These are phyloP conservation scores for Amyelois transitella DNA, from an alignment of 1,140 invertebrate species.

Conservation along the genomic window DNA sequence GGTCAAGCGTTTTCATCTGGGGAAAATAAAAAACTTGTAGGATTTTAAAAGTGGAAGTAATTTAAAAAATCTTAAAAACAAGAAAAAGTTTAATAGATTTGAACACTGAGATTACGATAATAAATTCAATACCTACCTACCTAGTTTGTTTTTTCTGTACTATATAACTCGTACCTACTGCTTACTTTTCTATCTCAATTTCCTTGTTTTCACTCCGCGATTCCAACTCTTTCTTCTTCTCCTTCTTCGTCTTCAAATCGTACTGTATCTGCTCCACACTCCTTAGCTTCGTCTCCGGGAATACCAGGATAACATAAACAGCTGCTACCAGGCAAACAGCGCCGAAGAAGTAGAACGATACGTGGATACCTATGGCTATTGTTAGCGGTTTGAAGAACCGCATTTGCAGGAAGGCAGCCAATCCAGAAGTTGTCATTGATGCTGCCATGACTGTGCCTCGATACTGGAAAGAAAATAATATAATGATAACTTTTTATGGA, in stretches of 20 bases:
- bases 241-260: slow-evolving; percentile 36
- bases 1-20: too few relatives aligned
- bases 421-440: slow-evolving; percentile 39
- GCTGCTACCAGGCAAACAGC: slow-evolving; percentile 34
- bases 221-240: slow-evolving; percentile 15
- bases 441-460: slow-evolving; percentile 51
- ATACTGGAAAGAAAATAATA: slow-evolving; percentile 44
- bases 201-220: not conserved
- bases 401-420: slow-evolving; percentile 44
- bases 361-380: slow-evolving; percentile 39
- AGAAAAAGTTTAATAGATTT: too few relatives aligned
- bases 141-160: not conserved
- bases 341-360: slow-evolving; percentile 56
- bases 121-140: not conserved
- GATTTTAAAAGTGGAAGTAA: too few relatives aligned
- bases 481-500: too few relatives aligned
- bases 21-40: too few relatives aligned
- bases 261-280: slow-evolving; percentile 47
- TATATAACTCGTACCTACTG: not conserved
- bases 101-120: not conserved
- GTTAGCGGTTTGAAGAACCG: slow-evolving; percentile 53
- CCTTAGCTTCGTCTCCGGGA: slow-evolving; percentile 53
- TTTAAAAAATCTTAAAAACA: too few relatives aligned
- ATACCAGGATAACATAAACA: slow-evolving; percentile 35
- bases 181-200: not conserved